These are phyloP conservation scores for Caradrina clavipalpis DNA, from an alignment of 2,888 invertebrate species.

Conservation along the genomic window DNA sequence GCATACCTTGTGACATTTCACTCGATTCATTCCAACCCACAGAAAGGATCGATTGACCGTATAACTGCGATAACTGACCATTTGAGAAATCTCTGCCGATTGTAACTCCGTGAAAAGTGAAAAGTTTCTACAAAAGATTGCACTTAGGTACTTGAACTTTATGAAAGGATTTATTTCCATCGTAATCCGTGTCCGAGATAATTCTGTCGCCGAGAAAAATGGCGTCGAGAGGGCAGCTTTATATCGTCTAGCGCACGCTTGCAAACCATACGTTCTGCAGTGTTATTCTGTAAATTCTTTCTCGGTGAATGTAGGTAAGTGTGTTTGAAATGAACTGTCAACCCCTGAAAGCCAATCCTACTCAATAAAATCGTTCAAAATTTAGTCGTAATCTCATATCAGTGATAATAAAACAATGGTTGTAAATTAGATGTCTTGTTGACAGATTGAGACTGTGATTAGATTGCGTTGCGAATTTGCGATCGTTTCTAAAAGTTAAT, in stretches of 20 bases:
- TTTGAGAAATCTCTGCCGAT: slow-evolving; percentile 67
- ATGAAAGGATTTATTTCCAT: slow-evolving; percentile 69
- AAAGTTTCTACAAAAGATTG: slow-evolving; percentile 59
- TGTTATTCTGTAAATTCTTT: not conserved
- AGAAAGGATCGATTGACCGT: slow-evolving; percentile 60
- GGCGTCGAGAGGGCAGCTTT: slow-evolving; percentile 21
- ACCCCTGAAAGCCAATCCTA: no score
- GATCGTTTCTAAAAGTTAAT: no score
- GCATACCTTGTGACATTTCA: slow-evolving; percentile 58
- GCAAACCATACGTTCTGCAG: not conserved
- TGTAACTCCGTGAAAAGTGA: slow-evolving; percentile 60
- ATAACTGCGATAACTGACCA: slow-evolving; percentile 51
- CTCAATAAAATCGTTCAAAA: no score
- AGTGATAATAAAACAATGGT: no score
- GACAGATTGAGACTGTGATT: no score
- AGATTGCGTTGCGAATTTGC: no score
- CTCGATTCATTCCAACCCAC: slow-evolving; percentile 50
- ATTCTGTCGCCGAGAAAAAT: slow-evolving; percentile 44
- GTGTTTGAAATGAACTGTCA: no score
- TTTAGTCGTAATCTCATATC: no score
- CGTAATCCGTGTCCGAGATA: slow-evolving; percentile 67
- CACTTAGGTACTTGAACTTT: slow-evolving; percentile 48
- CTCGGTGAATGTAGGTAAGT: no score
- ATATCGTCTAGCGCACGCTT: slow-evolving; percentile 20
- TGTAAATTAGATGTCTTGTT: no score